Evolutionary conservation across 1,140 invertebrate species (phyloP).

Genomic region (Drosophila asahinai): DNA sequence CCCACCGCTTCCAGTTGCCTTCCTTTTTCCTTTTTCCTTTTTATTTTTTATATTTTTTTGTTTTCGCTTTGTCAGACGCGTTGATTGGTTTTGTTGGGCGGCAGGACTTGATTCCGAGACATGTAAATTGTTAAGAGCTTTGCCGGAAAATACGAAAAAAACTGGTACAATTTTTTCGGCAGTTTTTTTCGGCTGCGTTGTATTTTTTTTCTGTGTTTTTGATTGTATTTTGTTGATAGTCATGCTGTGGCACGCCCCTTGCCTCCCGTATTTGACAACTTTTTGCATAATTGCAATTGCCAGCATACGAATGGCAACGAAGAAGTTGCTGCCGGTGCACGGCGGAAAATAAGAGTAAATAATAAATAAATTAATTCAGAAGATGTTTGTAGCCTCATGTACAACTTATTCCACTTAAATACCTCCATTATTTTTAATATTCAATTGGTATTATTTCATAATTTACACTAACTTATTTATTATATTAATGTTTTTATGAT

Average conservation of each 20-base stretch:
- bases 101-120: constrained; percentile 57
- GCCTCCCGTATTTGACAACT: constrained; percentile 71
- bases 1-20: constrained; percentile 53
- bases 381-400: too few species aligned
- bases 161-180: constrained; percentile 68
- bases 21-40: not conserved
- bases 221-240: constrained; percentile 76
- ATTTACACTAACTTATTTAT: too few species aligned
- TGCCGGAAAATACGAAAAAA: constrained; percentile 33
- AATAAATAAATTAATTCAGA: too few species aligned
- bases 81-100: constrained; percentile 82
- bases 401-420: too few species aligned
- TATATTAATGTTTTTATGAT: too few species aligned
- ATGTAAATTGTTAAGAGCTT: constrained; percentile 79
- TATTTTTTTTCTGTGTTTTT: constrained; percentile 33
- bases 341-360: not conserved
- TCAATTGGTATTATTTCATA: too few species aligned
- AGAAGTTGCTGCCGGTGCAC: not conserved
- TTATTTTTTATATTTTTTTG: not conserved
- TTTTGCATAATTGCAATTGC: constrained; percentile 73
- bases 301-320: constrained; percentile 18
- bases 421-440: too few species aligned
- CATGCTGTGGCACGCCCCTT: constrained; percentile 54
- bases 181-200: constrained; percentile 22
- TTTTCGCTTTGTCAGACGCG: constrained; percentile 63